phyloP scores from a whole-genome alignment of 2,113 vertebrate species.

The Lophius piscatorius region DNA sequence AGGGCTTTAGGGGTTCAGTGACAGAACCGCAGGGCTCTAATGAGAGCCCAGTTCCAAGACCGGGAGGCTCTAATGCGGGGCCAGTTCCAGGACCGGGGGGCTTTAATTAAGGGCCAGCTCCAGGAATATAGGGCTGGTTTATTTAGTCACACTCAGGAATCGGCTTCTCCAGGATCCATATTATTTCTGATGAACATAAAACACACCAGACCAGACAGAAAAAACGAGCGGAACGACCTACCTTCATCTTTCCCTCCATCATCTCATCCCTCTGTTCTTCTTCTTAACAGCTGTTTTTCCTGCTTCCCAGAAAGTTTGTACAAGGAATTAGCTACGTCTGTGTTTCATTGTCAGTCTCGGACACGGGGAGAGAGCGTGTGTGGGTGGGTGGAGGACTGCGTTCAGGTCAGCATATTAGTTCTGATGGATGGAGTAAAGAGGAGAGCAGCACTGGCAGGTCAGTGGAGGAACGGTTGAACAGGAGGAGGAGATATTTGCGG shows the following conservation, averaged over 20 bases:
- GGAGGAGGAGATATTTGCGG: conserved; percentile 1
- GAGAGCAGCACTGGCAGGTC: conserved; percentile 33
- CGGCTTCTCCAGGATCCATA: conserved; percentile 75
- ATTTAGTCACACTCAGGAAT: conserved; percentile 75
- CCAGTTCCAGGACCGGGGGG: too few relatives aligned
- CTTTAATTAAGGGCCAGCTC: conserved; percentile 71
- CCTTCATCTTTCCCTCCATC: conserved; percentile 33
- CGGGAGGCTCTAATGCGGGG: too few relatives aligned
- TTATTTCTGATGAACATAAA: conserved; percentile 77
- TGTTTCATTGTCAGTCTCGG: conserved; percentile 59
- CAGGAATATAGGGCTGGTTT: conserved; percentile 74
- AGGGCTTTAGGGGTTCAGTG: too few relatives aligned
- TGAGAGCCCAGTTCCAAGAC: conserved; percentile 71
- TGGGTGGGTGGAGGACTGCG: conserved; percentile 26
- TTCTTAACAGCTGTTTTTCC: conserved; percentile 72
- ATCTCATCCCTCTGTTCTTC: conserved; percentile 42
- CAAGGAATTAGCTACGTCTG: conserved; percentile 67
- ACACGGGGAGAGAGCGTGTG: conserved; percentile 13
- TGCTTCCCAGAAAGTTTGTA: conserved; percentile 64
- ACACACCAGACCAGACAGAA: conserved; percentile 56
- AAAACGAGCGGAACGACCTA: conserved; percentile 52
- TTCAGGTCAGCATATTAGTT: conserved; percentile 44
- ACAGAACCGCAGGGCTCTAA: conserved; percentile 63
- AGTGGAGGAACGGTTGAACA: conserved; percentile 37
- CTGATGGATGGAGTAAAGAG: conserved; percentile 54